phyloP scores from a whole-genome alignment of 2,113 vertebrate genomes.

The Mesocricetus auratus region DNA sequence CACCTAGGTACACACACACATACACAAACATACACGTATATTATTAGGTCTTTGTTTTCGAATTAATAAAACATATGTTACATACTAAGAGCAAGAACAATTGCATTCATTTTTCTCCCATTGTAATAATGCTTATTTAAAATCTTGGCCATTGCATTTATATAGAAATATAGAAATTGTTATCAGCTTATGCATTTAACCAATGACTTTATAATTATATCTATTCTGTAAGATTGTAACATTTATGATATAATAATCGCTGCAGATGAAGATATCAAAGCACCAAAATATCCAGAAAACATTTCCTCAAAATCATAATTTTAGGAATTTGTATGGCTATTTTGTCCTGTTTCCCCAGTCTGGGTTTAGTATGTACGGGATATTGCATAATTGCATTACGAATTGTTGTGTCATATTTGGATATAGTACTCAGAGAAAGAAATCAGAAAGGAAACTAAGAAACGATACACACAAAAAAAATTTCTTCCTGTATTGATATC shows the following conservation, averaged over 20 bases:
- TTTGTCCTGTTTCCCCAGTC: background rate
- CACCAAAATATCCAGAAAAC: background rate
- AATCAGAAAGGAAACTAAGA: background rate
- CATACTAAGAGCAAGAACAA: constrained; percentile 6
- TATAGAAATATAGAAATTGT: constrained; percentile 17
- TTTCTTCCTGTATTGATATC: background rate
- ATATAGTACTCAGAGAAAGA: background rate
- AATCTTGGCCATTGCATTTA: background rate
- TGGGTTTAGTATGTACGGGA: background rate
- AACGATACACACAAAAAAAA: background rate
- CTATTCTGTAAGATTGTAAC: background rate
- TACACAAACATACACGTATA: background rate
- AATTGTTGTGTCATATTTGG: background rate
- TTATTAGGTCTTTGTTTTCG: background rate
- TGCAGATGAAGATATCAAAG: constrained; percentile 6
- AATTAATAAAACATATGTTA: background rate
- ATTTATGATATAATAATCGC: background rate
- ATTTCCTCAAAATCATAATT: background rate
- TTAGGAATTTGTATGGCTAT: background rate
- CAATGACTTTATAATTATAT: background rate
- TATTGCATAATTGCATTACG: background rate
- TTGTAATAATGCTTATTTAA: background rate
- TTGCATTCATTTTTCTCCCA: background rate
- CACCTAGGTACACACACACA: background rate
- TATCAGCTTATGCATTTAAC: background rate